Conservation (phyloP, 2,113 vertebrate species). For the Prietella phreatophila region DNA sequence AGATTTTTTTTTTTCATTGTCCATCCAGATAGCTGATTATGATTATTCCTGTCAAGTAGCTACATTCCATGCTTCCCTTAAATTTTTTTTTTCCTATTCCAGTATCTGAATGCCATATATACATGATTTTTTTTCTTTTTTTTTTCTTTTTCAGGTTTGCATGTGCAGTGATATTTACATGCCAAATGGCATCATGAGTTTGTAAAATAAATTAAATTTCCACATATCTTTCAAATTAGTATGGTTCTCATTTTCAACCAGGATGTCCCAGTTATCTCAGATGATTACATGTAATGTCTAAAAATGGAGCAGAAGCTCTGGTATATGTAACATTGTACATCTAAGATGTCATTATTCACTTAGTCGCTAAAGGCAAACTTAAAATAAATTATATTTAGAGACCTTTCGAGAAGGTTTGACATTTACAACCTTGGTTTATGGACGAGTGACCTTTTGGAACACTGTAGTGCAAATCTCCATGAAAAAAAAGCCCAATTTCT, state of each 20-base stretch:
- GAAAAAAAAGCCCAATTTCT: background rate
- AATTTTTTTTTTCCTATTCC: background rate
- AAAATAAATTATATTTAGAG: background rate
- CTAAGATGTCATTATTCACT: background rate
- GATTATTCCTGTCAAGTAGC: background rate
- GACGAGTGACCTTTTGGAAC: conserved; percentile 18
- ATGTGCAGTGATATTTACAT: background rate
- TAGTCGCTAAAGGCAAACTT: background rate
- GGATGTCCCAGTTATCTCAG: no score
- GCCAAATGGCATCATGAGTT: background rate
- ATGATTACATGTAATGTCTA: background rate
- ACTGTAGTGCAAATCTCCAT: background rate
- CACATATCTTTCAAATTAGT: background rate
- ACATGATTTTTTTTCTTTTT: no score
- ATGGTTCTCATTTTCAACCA: background rate
- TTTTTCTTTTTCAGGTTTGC: background rate
- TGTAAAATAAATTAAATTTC: background rate
- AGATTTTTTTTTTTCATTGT: background rate
- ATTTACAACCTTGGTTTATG: conserved; percentile 47
- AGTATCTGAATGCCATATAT: background rate
- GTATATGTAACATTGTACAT: background rate
- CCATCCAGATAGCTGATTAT: background rate
- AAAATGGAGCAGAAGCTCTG: background rate
- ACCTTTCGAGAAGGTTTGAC: conserved; percentile 17
- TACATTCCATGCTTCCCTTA: background rate